A percentile compares a stretch with the other conserved stretches of the same genome.
These are phyloP conservation scores for Siderastrea radians DNA, from an alignment of 92 coral and sea anemone species.

Conservation along the genomic window DNA sequence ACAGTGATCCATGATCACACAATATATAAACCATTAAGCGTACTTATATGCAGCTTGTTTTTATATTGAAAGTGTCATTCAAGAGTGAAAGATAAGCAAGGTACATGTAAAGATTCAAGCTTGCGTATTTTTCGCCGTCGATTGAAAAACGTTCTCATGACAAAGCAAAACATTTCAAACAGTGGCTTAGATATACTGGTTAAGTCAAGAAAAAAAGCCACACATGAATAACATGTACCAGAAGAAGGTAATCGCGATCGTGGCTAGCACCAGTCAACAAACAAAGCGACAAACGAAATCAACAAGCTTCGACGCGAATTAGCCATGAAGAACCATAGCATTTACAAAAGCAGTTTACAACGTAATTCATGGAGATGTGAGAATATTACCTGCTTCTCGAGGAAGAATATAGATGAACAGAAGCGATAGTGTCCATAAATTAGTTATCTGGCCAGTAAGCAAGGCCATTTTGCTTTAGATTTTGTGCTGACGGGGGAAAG, in stretches of 20 bases:
- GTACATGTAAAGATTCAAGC: background rate
- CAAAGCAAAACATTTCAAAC: background rate
- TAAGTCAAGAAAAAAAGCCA: background rate
- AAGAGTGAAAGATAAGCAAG: background rate
- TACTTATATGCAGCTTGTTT: too few species aligned
- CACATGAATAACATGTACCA: background rate
- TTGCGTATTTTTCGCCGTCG: background rate
- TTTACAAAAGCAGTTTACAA: background rate
- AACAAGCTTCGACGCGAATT: background rate
- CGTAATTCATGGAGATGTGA: background rate
- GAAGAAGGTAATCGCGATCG: background rate
- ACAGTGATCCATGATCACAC: background rate
- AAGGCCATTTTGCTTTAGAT: background rate
- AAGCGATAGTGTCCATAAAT: background rate
- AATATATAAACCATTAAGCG: too few species aligned
- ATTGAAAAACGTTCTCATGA: background rate
- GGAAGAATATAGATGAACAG: background rate
- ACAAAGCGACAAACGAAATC: background rate
- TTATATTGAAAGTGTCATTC: background rate
- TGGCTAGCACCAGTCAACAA: background rate
- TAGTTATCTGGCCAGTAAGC: background rate
- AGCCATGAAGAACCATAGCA: background rate
- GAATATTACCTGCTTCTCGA: constrained; percentile 1
- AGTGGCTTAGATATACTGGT: background rate
- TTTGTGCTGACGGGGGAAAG: background rate